These are phyloP conservation scores for Candidula unifasciata DNA, from an alignment of 2,888 invertebrate genomes.

Conservation along the genomic window DNA sequence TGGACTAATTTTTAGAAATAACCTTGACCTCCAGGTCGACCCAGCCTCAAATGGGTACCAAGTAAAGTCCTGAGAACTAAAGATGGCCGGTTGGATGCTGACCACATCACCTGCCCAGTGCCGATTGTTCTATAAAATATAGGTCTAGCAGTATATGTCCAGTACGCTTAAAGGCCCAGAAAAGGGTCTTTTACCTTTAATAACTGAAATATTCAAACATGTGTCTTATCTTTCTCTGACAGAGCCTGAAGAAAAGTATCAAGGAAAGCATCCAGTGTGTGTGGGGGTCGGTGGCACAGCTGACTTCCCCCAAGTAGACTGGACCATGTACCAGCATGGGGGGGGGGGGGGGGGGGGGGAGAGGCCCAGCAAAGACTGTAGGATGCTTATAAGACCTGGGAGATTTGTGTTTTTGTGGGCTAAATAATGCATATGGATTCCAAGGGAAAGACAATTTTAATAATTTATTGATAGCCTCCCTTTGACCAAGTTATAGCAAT, in stretches of 20 bases:
- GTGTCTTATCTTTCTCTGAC: slow-evolving; percentile 35
- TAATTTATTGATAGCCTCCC: background rate
- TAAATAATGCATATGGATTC: background rate
- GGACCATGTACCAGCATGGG: background rate
- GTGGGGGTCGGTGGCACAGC: slow-evolving; percentile 62
- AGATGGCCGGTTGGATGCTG: too few relatives aligned
- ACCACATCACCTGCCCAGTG: too few relatives aligned
- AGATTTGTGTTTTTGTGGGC: background rate
- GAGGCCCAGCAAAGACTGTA: background rate
- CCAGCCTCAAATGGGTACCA: too few relatives aligned
- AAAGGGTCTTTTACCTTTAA: too few relatives aligned
- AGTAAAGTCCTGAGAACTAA: too few relatives aligned
- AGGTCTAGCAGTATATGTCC: too few relatives aligned
- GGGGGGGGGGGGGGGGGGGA: background rate
- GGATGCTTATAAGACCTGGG: too few relatives aligned
- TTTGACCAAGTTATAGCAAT: background rate
- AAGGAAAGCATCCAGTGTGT: slow-evolving; percentile 69
- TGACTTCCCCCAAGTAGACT: slow-evolving; percentile 58
- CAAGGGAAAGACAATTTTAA: background rate
- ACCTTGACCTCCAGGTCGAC: too few relatives aligned
- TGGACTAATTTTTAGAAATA: too few relatives aligned
- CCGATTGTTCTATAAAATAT: too few relatives aligned
- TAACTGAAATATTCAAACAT: too few relatives aligned
- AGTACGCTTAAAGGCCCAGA: too few relatives aligned
- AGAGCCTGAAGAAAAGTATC: slow-evolving; percentile 69